phyloP scores from a whole-genome alignment of 2,888 invertebrate genomes.

The Prosapia bicincta region DNA sequence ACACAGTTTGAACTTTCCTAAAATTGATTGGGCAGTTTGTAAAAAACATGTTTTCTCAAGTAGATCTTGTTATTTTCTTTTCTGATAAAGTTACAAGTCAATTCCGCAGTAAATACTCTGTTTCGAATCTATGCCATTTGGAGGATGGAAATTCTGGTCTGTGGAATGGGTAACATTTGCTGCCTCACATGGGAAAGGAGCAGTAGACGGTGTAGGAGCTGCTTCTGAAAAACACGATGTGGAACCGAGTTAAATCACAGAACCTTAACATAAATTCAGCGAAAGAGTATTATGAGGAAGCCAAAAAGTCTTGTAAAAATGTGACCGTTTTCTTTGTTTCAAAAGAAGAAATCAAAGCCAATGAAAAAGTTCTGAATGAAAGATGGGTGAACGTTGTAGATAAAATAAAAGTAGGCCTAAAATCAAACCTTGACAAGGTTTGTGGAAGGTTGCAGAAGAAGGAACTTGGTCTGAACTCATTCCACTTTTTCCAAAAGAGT shows the following conservation, averaged over 20 bases:
- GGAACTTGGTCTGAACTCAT: background rate
- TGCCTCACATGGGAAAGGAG: constrained; percentile 11
- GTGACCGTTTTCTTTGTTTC: constrained; percentile 6
- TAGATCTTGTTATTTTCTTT: background rate
- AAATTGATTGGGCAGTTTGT: constrained; percentile 1
- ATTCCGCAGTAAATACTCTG: background rate
- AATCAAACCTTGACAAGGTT: no score
- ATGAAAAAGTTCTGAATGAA: constrained; percentile 7
- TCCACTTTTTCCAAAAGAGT: constrained; percentile 9
- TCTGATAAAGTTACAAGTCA: constrained; percentile 10
- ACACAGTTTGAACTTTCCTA: constrained; percentile 4
- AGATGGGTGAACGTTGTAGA: constrained; percentile 3
- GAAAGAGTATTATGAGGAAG: constrained; percentile 8
- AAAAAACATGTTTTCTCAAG: background rate
- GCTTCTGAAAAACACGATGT: background rate
- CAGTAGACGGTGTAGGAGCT: constrained; percentile 10
- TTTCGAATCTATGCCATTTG: background rate
- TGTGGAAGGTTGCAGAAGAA: background rate
- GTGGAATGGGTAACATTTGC: constrained; percentile 10
- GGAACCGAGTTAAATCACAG: constrained; percentile 5
- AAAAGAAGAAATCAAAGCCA: constrained; percentile 6
- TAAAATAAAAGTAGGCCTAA: no score
- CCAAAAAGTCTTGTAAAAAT: background rate
- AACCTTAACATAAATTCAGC: constrained; percentile 7
- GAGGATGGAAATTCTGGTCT: background rate